Base-by-base conservation (phyloP, 2,888 invertebrate species). In the Azorinus chamasolen region DNA sequence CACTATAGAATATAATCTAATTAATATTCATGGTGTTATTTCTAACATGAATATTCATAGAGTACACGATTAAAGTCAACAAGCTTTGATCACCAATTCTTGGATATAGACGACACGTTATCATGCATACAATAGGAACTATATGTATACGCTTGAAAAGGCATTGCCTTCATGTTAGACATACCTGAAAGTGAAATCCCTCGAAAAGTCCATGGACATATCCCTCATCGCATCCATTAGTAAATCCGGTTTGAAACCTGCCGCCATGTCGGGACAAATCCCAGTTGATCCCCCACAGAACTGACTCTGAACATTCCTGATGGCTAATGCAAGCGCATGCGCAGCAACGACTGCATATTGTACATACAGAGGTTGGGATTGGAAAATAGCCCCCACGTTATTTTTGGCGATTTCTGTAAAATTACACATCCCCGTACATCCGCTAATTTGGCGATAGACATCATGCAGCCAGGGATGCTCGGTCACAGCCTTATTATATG, bases 271-370 rank as follows among this genome's bases (percentile, higher is more conserved):
- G 20, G 39, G 32, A 37, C 57, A 57, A 6, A 14, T 10, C 16
- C 32, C 14, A 6, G 5, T 6, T 8, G 37, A 43, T n/a, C 2
- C 20, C 4, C 18, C 18, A 62, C 61, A 61, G 6, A n/a, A 8
- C 12, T 20, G 14, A 8, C 14, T 6, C n/a, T 78, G 70, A 12
- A 71, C n/a, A 5, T 46, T 4, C n/a, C 54, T 59, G n/a, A 81
- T 25, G 10, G 68, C 57, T 41, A 72, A 69, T 12, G 79, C 83
- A 12, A 77, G 46, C 6, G 71, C 48, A 51, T 65, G 73, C 14
- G 79, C 57, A 2, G 83, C 73, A 18, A 68, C 24, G 1, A 84
- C 51, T 5, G 80, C 78, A 41, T 84, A 84, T 12, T 71, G 68
- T 3, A 72, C 62, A 51, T 69, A 80, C 46, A 77, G 18, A 12